A percentile compares a stretch with the other conserved stretches of the same genome.
Conservation (phyloP, 2,888 invertebrate genomes). For the Ceriagrion tenellum region DNA sequence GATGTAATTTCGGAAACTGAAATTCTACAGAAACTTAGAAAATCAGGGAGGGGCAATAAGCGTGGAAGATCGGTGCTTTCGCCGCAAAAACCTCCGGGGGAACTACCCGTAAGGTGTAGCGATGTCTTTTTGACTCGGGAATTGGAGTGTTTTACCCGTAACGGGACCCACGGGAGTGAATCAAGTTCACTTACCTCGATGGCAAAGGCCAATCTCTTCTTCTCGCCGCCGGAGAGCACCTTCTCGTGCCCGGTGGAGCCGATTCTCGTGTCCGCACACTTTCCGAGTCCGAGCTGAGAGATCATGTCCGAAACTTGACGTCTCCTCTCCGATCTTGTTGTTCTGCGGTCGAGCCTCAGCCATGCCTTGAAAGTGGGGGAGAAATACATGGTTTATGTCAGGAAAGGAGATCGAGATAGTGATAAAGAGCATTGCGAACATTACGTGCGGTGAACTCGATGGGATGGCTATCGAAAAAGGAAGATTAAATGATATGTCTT, state of each 20-base stretch:
- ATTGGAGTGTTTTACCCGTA: background rate
- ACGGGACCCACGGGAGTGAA: background rate
- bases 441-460: too few species aligned
- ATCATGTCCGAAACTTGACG: constrained; percentile 86
- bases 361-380: constrained; percentile 82
- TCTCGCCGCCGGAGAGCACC: constrained; percentile 95
- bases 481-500: too few species aligned
- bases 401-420: background rate
- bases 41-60: too few species aligned
- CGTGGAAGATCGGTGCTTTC: too few species aligned
- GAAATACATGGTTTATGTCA: background rate
- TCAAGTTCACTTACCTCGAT: constrained; percentile 85
- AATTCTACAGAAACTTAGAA: too few species aligned
- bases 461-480: too few species aligned
- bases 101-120: too few species aligned
- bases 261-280: constrained; percentile 87
- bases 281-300: constrained; percentile 85
- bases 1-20: too few species aligned
- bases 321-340: constrained; percentile 81
- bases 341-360: constrained; percentile 87
- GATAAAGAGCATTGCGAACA: too few species aligned
- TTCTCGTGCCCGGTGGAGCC: constrained; percentile 87
- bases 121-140: too few species aligned
- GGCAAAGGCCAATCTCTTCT: constrained; percentile 94
- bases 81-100: too few species aligned